A percentile compares a stretch with the other conserved stretches of the same genome.
Evolutionary conservation across 1,140 invertebrate genomes (phyloP).

Genomic region (Calycopis cecrops): DNA sequence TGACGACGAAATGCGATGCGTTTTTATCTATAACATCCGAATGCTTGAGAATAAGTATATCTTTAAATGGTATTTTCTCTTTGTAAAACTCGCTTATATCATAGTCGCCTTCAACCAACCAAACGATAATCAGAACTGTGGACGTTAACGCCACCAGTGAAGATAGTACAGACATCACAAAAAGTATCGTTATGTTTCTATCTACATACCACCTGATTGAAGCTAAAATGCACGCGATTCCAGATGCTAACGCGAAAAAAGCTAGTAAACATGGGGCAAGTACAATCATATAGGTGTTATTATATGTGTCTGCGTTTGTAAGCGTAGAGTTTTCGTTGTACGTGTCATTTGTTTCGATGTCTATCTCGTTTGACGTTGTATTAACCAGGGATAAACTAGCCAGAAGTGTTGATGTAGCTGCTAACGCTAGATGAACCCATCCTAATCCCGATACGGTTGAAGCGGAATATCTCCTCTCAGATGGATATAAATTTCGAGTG

Average conservation of each 20-base stretch:
- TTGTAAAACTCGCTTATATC: slow-evolving; percentile 58
- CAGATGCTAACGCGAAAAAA: slow-evolving; percentile 71
- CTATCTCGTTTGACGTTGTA: slow-evolving; percentile 35
- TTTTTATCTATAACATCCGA: slow-evolving; percentile 50
- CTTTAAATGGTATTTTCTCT: slow-evolving; percentile 57
- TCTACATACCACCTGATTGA: slow-evolving; percentile 81
- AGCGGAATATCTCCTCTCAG: slow-evolving; percentile 80
- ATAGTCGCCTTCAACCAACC: slow-evolving; percentile 51
- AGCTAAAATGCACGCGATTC: slow-evolving; percentile 75
- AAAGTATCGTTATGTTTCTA: slow-evolving; percentile 78
- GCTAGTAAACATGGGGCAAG: slow-evolving; percentile 68
- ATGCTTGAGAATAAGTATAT: slow-evolving; percentile 53
- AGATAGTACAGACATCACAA: slow-evolving; percentile 71
- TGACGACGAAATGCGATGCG: slow-evolving; percentile 53
- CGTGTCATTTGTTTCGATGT: slow-evolving; percentile 23
- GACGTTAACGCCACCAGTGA: slow-evolving; percentile 60
- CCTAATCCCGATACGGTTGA: slow-evolving; percentile 79
- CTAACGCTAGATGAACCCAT: slow-evolving; percentile 76
- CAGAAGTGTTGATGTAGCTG: slow-evolving; percentile 71
- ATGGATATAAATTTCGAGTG: slow-evolving; percentile 76
- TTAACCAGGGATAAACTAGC: slow-evolving; percentile 73
- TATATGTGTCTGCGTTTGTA: slow-evolving; percentile 22
- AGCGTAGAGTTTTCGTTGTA: slow-evolving; percentile 33
- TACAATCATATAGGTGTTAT: slow-evolving; percentile 45
- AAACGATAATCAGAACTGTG: slow-evolving; percentile 52